Evolutionary conservation across 2,888 invertebrate genomes (phyloP), one percentile per base, ranked within the genome.

Genomic region (Prosapia bicincta): DNA sequence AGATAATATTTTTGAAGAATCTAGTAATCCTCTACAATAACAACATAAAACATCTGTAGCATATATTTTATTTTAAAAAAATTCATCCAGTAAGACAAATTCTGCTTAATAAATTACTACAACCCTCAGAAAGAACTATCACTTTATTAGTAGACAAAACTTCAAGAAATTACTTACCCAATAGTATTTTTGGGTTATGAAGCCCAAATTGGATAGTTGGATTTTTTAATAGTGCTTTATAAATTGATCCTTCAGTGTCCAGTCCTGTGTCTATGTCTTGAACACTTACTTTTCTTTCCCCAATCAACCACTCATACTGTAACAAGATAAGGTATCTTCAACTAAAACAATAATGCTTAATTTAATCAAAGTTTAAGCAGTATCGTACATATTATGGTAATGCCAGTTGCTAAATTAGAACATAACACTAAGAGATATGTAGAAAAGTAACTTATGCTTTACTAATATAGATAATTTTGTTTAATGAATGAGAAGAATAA

Each of bases 191-290:
- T 15, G 91, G 90, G 84, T 89, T 90, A 80, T 88, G 88, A 20
- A 92, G 86, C 77, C 89, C 90, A 70, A 91, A 85, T 81, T 91
- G 90, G 77, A 91, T 89, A 77, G 89, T 87, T 67, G 91, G 89
- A 84, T 90, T 88, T 73, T 86, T 86, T 83, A 91, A 87, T 78
- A 92, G 89, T 54, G 90, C 89, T 81, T 89, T 87, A 78, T 90
- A 88, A 78, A 91, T 87, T 13, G 89, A 88, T 28, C 90, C 89
- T 75, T 88, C 87, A 24, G 86, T 85, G 77, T 90, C 88, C 30
- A 91, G 84, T 15, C 91, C 91, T 72, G 88, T 86, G 26, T 88
- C 87, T 71, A 88, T 81, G 81, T 90, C 89, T 79, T 87, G 86
- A 38, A 89, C 84, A 79, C 87, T 88, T 3, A 83, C 84, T 73